These are phyloP conservation scores for Bovichtus diacanthus DNA, from an alignment of 2,797 vertebrate genomes.

Conservation along the genomic window DNA sequence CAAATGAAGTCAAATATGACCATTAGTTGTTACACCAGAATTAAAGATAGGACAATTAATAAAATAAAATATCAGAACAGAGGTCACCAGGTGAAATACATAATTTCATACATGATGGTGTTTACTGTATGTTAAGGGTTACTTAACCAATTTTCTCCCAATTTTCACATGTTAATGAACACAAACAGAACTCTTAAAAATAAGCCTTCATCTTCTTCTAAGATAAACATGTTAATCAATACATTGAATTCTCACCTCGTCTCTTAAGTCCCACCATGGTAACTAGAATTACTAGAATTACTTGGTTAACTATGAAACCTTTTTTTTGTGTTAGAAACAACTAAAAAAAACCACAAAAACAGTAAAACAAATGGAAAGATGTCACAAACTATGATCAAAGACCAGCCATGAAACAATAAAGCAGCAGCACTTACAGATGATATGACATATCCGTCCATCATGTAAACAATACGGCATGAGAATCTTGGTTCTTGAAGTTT, in stretches of 20 bases:
- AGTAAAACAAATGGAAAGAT: neutral
- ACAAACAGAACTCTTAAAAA: neutral
- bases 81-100: neutral
- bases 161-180: slow-evolving; percentile 8
- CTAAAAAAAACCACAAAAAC: neutral
- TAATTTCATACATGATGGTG: neutral
- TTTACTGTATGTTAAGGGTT: neutral
- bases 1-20: neutral
- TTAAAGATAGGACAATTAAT: neutral
- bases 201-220: neutral
- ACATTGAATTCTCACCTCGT: neutral
- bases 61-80: neutral
- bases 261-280: neutral
- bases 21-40: neutral
- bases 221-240: neutral
- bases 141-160: too few relatives aligned
- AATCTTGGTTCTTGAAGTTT: slow-evolving; percentile 55
- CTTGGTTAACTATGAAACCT: neutral
- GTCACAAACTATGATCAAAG: neutral
- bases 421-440: slow-evolving; percentile 88
- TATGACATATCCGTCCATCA: slow-evolving; percentile 96
- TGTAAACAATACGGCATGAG: slow-evolving; percentile 91
- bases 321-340: neutral
- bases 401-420: slow-evolving; percentile 22
- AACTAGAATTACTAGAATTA: neutral